phyloP scores from a whole-genome alignment of 2,113 vertebrate genomes.

The Carassius auratus region DNA sequence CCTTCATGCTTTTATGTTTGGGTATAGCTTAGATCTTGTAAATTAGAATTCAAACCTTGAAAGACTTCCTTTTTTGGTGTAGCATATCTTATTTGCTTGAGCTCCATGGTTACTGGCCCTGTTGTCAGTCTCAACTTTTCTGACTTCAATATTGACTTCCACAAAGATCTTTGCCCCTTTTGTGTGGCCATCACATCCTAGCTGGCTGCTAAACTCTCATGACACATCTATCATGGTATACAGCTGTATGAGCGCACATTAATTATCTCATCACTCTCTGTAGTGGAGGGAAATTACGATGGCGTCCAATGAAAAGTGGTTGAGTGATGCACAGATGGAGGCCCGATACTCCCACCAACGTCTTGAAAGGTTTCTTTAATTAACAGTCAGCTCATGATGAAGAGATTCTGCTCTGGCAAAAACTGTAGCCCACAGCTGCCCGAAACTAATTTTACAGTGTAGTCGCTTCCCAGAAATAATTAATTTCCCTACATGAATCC shows the following conservation, averaged over 20 bases:
- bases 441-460: slow-evolving; percentile 42
- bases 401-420: slow-evolving; percentile 55
- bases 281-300: slow-evolving; percentile 31
- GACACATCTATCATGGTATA: slow-evolving; percentile 39
- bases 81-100: not conserved
- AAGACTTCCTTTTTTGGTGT: not conserved
- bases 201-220: slow-evolving; percentile 29
- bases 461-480: slow-evolving; percentile 38
- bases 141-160: slow-evolving; percentile 34
- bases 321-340: slow-evolving; percentile 60
- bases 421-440: slow-evolving; percentile 35
- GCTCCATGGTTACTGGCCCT: not conserved
- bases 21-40: not conserved
- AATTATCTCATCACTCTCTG: slow-evolving; percentile 52
- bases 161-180: slow-evolving; percentile 14
- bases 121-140: slow-evolving; percentile 9
- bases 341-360: slow-evolving; percentile 60
- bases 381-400: slow-evolving; percentile 62
- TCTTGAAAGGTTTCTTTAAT: slow-evolving; percentile 62
- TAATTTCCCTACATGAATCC: slow-evolving; percentile 41
- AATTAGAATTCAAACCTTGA: not conserved
- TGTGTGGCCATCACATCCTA: slow-evolving; percentile 41
- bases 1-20: not conserved
- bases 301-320: slow-evolving; percentile 52
- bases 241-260: slow-evolving; percentile 36